Conservation (phyloP, 1,140 invertebrate genomes). For the Epicauta chinensis region DNA sequence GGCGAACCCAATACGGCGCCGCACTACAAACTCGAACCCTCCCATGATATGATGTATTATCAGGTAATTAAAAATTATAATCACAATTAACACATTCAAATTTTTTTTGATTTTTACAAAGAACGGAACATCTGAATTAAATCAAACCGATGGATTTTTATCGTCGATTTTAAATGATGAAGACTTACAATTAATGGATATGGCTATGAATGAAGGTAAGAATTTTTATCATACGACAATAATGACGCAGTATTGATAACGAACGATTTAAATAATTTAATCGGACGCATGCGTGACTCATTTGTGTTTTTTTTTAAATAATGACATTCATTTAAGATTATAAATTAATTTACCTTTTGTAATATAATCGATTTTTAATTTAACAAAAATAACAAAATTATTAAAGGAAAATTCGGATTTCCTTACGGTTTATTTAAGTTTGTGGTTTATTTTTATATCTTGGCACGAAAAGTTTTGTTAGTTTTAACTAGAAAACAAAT, state of each 20-base stretch:
- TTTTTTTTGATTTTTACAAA: constrained; percentile 9
- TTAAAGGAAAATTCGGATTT: too few species aligned
- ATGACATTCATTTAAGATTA: too few species aligned
- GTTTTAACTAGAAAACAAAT: too few species aligned
- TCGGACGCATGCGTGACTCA: too few species aligned
- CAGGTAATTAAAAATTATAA: constrained; percentile 41
- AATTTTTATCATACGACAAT: neutral
- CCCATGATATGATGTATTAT: constrained; percentile 48
- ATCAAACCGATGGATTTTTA: constrained; percentile 75
- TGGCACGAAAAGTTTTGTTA: too few species aligned
- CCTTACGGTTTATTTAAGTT: too few species aligned
- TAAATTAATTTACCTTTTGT: too few species aligned
- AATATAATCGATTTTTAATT: too few species aligned
- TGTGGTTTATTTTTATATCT: too few species aligned
- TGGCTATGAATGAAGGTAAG: constrained; percentile 81
- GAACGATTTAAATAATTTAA: neutral
- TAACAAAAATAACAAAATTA: too few species aligned
- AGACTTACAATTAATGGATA: constrained; percentile 82
- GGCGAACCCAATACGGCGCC: constrained; percentile 42
- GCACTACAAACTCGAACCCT: constrained; percentile 46
- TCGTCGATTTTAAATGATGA: constrained; percentile 82
- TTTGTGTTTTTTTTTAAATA: too few species aligned
- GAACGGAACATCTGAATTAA: constrained; percentile 57
- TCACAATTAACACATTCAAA: constrained; percentile 8
- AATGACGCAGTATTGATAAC: constrained; percentile 1